Conservation (phyloP, 2,797 vertebrate species). For the Rhinogobio ventralis region DNA sequence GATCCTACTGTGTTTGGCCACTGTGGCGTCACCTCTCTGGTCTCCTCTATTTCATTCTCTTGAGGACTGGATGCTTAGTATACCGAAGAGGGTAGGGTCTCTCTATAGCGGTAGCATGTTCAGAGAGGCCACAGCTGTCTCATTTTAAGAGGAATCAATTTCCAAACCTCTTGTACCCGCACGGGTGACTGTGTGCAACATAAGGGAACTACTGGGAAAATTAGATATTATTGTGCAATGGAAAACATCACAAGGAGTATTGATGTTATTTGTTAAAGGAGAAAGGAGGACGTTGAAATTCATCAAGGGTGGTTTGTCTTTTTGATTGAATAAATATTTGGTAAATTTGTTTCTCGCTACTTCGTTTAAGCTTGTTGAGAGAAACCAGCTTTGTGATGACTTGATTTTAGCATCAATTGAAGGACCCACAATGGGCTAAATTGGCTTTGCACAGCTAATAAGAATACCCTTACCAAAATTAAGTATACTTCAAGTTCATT, state of each 20-base stretch:
- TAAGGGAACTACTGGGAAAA: conserved; percentile 35
- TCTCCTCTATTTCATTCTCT: conserved; percentile 12
- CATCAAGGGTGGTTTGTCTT: conserved; percentile 12
- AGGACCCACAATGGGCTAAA: neutral
- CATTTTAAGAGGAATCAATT: conserved; percentile 33
- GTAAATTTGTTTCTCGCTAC: conserved; percentile 15
- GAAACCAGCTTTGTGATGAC: neutral
- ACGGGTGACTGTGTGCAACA: neutral
- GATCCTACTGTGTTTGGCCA: conserved; percentile 13
- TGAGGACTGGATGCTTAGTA: conserved; percentile 6
- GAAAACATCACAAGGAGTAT: conserved; percentile 2
- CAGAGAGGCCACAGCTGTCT: conserved; percentile 13
- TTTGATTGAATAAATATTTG: conserved; percentile 29
- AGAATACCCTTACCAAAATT: neutral
- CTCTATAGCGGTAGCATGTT: neutral
- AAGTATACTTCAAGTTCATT: no score
- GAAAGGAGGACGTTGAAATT: conserved; percentile 17
- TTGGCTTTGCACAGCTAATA: neutral
- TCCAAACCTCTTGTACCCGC: conserved; percentile 21
- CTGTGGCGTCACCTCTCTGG: conserved; percentile 26
- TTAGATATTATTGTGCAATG: neutral
- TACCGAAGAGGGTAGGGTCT: neutral
- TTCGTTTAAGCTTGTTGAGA: conserved; percentile 26
- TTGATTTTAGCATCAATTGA: conserved; percentile 26
- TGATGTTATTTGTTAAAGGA: conserved; percentile 32